Base-by-base conservation (phyloP, 2,888 invertebrate species). In the Lymantria dispar region DNA sequence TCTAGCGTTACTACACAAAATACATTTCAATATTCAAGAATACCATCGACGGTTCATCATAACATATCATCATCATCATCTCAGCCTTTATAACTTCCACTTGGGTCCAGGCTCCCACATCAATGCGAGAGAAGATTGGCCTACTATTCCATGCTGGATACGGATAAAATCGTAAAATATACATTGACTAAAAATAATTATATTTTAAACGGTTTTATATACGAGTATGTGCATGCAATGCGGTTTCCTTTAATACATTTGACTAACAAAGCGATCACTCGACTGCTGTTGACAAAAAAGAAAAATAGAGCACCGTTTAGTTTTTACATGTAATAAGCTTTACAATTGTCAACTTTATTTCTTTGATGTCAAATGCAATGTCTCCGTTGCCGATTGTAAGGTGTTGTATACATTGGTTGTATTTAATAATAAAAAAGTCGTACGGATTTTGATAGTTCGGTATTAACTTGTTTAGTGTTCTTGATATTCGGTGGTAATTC, bases 231-330 rank as follows among this genome's bases (percentile, higher is more conserved):
- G 58, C 60, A 52, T 50, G 58, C 60, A 54, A 56, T 50, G 65
- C 64, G 61, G 64, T 55, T 51, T 58, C 56, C 60, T 70, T 65
- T 71, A 64, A 64, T 58, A 63, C 61, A 53, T 58, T 51, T 54
- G 55, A 60, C 57, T 66, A 62, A 60, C 63, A 59, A 61, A 70
- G 65, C 61, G 60, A 78, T 80, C 74, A 74, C 67, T 79, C 76
- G 72, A 71, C 71, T 57, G 70, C 71, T 78, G 77, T 76, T 80
- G 75, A 72, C 22, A 61, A 52, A 55, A 70, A n/a, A n/a, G n/a
- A n/a, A n/a, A 70, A 74, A 81, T 80, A 77, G 76, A 68, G 60
- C 69, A 68, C 72, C 73, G 76, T 76, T 74, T 72, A 73, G 71
- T 75, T 77, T 72, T 70, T 62, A 69, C 64, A 64, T 55, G 60